phyloP scores from a whole-genome alignment of 2,113 vertebrate genomes.

The Amphiprion percula region DNA sequence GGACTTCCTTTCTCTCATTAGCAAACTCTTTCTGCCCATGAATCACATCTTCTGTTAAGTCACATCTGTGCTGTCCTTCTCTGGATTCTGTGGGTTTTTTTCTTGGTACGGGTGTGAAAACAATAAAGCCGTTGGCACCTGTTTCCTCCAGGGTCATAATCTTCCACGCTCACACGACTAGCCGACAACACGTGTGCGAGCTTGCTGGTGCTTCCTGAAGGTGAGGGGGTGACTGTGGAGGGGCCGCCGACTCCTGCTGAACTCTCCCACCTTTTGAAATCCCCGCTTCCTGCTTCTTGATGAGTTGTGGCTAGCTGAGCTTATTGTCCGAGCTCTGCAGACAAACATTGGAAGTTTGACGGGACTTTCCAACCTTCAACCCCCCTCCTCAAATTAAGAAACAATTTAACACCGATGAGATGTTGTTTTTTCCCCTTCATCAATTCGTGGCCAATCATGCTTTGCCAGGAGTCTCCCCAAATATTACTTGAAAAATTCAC shows the following conservation, averaged over 20 bases:
- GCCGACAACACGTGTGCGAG: constrained; percentile 36
- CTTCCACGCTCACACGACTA: constrained; percentile 17
- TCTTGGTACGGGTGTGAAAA: constrained; percentile 63
- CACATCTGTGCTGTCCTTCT: constrained; percentile 19
- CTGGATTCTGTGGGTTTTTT: constrained; percentile 13
- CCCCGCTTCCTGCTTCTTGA: constrained; percentile 69
- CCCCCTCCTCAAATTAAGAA: not conserved
- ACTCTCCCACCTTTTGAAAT: constrained; percentile 75
- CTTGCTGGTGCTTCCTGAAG: constrained; percentile 61
- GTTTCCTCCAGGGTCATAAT: constrained; percentile 73
- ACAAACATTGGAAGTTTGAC: constrained; percentile 69
- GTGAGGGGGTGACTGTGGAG: not conserved
- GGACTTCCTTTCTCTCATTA: constrained; percentile 77
- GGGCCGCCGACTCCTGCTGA: constrained; percentile 58
- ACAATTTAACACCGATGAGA: not conserved
- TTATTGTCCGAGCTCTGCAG: constrained; percentile 51
- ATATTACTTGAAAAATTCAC: not conserved
- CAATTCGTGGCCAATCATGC: not conserved
- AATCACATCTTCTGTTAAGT: constrained; percentile 61
- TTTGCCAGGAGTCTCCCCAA: not conserved
- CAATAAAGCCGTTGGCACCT: constrained; percentile 79
- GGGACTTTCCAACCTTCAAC: constrained; percentile 72
- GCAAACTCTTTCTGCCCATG: constrained; percentile 50
- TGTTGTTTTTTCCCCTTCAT: not conserved
- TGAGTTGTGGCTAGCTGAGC: constrained; percentile 57